Base-by-base conservation (phyloP, 2,888 invertebrate species). In the Pterostichus niger region DNA sequence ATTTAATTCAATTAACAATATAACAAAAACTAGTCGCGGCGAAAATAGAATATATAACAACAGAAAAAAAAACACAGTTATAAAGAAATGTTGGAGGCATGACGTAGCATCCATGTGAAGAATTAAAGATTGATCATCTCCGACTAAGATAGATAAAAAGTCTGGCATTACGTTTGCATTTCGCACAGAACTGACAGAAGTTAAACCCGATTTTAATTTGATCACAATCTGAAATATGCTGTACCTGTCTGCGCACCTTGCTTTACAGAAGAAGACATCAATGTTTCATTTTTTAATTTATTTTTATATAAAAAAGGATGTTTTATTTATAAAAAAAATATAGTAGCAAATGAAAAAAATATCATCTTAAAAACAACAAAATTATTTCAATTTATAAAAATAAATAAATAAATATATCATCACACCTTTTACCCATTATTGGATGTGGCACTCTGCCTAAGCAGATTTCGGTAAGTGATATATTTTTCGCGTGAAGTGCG, bases 161-260 rank as follows among this genome's bases (percentile, higher is more conserved):
- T 35, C 61, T 61, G 61, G 61, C 52, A 52, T 75, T 52, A 52
- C 52, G 78, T 61, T 59, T 61, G 78, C 78, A 78, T 78, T 78
- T 61, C 78, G 44, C 61, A 78, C 44, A 44, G 52, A 78, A 78
- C 31, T 78, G 73, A 81, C 81, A 81, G 44, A 73, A 81, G 73
- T 81, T 73, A 81, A 73, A 81, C 46, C 46, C 40, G 56, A 81
- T 81, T 73, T 73, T 81, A 81, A 81, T 81, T 81, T 81, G 73
- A 81, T 73, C 56, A 73, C 81, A 81, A 81, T 81, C 56, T 56
- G 46, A 81, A 81, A 71, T 71, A 81, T 81, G 81, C 44, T 81
- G 56, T 71, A 81, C 73, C 73, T 81, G 73, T 81, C 73, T 73
- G 40, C 73, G 49, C 15, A 80, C 35, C 68, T 17, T 11, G 54